phyloP scores from a whole-genome alignment of 2,113 vertebrate species.

The Psephotus haematonotus region DNA sequence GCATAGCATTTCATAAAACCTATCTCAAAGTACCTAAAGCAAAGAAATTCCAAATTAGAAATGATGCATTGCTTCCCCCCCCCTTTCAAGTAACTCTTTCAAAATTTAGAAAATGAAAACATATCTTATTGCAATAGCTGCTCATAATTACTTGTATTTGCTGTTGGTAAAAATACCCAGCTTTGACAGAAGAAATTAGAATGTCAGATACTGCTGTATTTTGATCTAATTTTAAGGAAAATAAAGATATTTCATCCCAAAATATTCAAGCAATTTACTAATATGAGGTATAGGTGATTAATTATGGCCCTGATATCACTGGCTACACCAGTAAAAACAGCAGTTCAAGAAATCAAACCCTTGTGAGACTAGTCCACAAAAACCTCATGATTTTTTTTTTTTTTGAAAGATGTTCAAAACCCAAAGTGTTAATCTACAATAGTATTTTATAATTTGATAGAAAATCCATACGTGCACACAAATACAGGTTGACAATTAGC shows the following conservation, averaged over 20 bases:
- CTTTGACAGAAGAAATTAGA: neutral
- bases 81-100: neutral
- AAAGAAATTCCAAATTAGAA: neutral
- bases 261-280: neutral
- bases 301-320: neutral
- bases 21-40: neutral
- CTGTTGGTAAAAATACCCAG: conserved; percentile 4
- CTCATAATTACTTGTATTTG: neutral
- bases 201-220: neutral
- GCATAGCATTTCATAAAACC: neutral
- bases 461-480: neutral
- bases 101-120: neutral
- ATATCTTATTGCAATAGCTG: neutral
- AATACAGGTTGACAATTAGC: neutral
- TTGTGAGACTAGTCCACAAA: neutral
- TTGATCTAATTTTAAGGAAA: conserved; percentile 1
- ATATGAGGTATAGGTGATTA: neutral
- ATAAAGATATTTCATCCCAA: neutral
- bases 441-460: neutral
- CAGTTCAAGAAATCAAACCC: neutral
- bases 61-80: rapidly evolving
- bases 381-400: neutral
- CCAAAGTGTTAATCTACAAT: neutral
- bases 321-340: neutral
- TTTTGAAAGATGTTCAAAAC: neutral